Evolutionary conservation across 1,140 invertebrate genomes (phyloP).

Genomic region (Drosophila gunungcola): DNA sequence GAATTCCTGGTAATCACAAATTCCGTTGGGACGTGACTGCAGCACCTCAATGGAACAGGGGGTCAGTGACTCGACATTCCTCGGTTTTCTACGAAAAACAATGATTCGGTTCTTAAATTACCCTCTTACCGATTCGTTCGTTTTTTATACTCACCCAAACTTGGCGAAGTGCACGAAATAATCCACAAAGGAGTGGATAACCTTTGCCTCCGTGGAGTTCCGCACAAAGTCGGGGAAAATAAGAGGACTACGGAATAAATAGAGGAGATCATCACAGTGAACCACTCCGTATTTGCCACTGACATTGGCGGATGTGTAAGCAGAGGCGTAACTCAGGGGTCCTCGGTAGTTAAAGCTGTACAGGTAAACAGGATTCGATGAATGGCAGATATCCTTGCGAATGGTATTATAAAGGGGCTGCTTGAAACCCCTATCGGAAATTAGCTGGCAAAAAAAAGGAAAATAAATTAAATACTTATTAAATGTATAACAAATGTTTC

Average conservation of each 20-base stretch:
- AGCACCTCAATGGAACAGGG: constrained; percentile 45
- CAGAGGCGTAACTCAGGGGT: constrained; percentile 56
- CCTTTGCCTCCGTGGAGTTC: constrained; percentile 60
- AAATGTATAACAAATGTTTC: no score
- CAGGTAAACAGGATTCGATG: constrained; percentile 58
- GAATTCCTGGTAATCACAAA: constrained; percentile 78
- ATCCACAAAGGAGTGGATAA: constrained; percentile 52
- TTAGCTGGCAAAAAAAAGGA: constrained; percentile 47
- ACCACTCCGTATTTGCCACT: constrained; percentile 68
- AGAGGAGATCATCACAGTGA: constrained; percentile 82
- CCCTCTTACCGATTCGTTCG: no score
- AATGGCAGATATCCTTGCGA: constrained; percentile 41
- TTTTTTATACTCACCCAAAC: constrained; percentile 42
- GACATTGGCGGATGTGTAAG: constrained; percentile 58
- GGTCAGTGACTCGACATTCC: constrained; percentile 26
- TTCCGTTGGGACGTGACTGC: constrained; percentile 46
- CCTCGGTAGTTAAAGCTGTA: constrained; percentile 75
- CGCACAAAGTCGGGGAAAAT: constrained; percentile 70
- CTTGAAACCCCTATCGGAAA: constrained; percentile 74
- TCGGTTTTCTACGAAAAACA: constrained; percentile 39
- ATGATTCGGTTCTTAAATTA: background rate
- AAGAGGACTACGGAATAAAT: constrained; percentile 72
- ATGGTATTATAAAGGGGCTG: constrained; percentile 69
- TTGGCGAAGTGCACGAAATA: constrained; percentile 78
- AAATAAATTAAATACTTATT: background rate